Evolutionary conservation across 2,113 vertebrate species (phyloP), one percentile per base, ranked within the genome.

Genomic region (Glaucidium brasilianum): DNA sequence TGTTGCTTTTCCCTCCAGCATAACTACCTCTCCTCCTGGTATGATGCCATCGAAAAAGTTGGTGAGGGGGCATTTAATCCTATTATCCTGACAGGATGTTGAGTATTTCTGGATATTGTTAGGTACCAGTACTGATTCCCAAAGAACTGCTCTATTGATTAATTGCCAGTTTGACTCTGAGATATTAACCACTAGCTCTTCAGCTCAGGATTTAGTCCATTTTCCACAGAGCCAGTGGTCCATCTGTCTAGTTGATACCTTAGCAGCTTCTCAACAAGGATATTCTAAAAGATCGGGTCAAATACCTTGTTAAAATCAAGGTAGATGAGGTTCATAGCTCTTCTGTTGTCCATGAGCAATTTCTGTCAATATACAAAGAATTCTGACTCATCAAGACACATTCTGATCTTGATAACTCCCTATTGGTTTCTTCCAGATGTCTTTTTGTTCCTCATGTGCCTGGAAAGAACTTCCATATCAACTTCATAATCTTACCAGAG

Each of bases 351-450:
- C 23, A 4, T 25, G 12, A 64, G 8, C 25, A 67, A 49, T 29
- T 49, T 4, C 1, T 73, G 29, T 12, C 30, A 49, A 10, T 55
- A 15, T 35, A 43, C 25, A 30, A 62, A 39, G 2, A 13, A 41
- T 47, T 55, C 13, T 69, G 55, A 5, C 17, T 5, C 1, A 10
- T 41, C 3, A 69, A 62, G 16, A 11, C 11, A 62, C 16, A 21
- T 21, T n/a, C 25, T 75, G 6, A 9, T 15, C 4, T 67, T 67
- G 15, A 4, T 60, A 52, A 25, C 10, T 13, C 27, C 18, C 15
- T 30, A 3, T 7, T 34, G 15, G 6, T n/a, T 52, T 60, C 37
- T 39, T 45, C 19, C 27, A 29, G 7, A 1, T 1, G 1, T 16
- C 39, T 62, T 66, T 73, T 34, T 66, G n/a, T 32, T 23, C n/a